Base-by-base conservation (phyloP, 2,797 vertebrate genomes). In the Otolemur crassicaudatus region DNA sequence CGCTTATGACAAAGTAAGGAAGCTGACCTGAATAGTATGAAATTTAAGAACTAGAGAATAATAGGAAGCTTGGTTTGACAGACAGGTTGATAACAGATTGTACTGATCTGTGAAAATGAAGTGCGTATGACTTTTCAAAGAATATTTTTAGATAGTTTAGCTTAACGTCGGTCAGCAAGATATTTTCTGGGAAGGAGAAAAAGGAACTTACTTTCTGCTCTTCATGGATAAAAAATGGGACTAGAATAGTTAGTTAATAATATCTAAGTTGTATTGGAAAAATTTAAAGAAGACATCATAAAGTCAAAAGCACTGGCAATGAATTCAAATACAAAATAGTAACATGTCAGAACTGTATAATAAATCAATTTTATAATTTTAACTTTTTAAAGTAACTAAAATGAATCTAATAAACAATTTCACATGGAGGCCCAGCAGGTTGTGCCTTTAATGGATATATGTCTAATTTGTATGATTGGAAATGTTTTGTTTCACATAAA, bases 351-450 rank as follows among this genome's bases (percentile, higher is more conserved):
- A 72, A 63, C 7, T 83, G 4, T 56, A 86, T 14, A 93, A 70
- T 11, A 79, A 40, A 90, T 43, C 76, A 40, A 89, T 53, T 84
- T 92, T 61, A 61, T 92, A 87, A 79, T 56, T 93, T 90, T 85
- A 83, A 63, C 20, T 93, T 75, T 86, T 73, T 13, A 31, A 22
- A 58, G 2, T 63, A 86, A 63, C 9, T 63, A 94, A 76, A 37
- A 70, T 76, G 80, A 87, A 13, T 46, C 27, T 86, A 82, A 75
- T 70, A 73, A 79, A n/a, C 86, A 9, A 86, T 56, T 89, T 58
- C 40, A 58, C 20, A 13, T 31, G 27, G 43, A 91, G 16, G 70
- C 19, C 3, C 5, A 90, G 3, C 31, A 69, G 16, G 10, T 31
- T 87, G 11, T 83, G 37, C 84, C 11, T 89, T 94, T 82, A 88